Base-by-base conservation (phyloP, 2,797 vertebrate species). In the Choloepus didactylus region DNA sequence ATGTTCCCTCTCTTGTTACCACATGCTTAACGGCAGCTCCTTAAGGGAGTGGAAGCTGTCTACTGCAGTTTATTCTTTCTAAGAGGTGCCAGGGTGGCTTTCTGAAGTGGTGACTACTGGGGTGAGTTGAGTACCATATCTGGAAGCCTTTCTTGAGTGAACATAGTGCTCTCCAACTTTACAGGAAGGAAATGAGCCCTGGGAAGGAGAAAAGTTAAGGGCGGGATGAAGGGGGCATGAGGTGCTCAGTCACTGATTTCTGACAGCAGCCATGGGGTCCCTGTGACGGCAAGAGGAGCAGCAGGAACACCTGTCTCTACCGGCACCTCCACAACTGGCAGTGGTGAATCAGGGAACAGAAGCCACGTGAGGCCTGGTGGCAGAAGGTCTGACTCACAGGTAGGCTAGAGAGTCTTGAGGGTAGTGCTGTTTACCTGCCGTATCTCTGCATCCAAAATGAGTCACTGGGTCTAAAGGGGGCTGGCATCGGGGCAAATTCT, bases 321-420 rank as follows among this genome's bases (percentile, higher is more conserved):
- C 89, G 95, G 95, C 95, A 91, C 10, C 25, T 86, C 64, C 4
- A 5, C n/a, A 14, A 0, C 5, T 75, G 91, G 91, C 93, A 75
- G 35, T 25, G 80, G 60, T 84, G 79, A 90, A 81, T 86, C 69
- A 62, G 70, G 54, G 66, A 56, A 23, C 3, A 41, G 29, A 82
- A 69, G 56, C 82, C 44, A 25, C 64, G 35, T 2, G 79, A 49
- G 35, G 35, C 88, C 21, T 62, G 54, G 87, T 59, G 87, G 93
- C 96, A 97, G 96, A 95, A 84, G 88, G 96, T 73, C n/a, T 95
- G 97, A 97, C 93, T 90, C 92, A 89, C 21, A 82, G 95, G 93
- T 87, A 92, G 93, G 95, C 75, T 60, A 84, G 62, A 89, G 51
- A 54, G 11, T 51, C 87, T 88, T 94, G 62, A 35, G 56, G 87